These are phyloP conservation scores for Sinosuthora webbiana DNA, from an alignment of 2,113 vertebrate genomes.

Conservation along the genomic window DNA sequence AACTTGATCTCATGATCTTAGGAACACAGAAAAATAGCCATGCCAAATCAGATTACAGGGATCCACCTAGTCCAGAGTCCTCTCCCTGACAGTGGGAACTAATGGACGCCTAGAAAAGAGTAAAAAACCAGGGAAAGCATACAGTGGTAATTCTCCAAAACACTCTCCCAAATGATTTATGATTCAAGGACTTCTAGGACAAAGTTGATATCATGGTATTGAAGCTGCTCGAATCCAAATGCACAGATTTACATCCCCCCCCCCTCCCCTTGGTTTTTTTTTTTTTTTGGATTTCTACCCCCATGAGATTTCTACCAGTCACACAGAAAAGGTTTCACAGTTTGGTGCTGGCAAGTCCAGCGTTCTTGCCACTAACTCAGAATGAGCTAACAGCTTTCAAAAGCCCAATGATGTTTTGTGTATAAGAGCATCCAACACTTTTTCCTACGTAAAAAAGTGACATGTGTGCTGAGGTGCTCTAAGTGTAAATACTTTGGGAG, in stretches of 20 bases:
- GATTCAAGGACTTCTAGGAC: conserved; percentile 55
- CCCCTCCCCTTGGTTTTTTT: background rate
- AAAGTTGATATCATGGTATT: background rate
- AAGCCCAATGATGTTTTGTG: conserved; percentile 37
- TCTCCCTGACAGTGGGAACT: conserved; percentile 55
- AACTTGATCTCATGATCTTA: conserved; percentile 56
- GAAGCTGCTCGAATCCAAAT: conserved; percentile 43
- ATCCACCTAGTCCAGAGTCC: conserved; percentile 55
- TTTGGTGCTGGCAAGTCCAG: conserved; percentile 59
- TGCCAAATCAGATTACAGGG: conserved; percentile 67
- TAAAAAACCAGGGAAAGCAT: conserved; percentile 46
- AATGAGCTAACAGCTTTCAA: conserved; percentile 51
- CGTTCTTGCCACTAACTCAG: conserved; percentile 47
- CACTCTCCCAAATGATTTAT: conserved; percentile 43
- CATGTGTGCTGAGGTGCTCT: conserved; percentile 61
- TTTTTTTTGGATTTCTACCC: conserved; percentile 33
- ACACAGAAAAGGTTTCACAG: conserved; percentile 50
- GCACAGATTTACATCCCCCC: conserved; percentile 29
- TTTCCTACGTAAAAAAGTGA: conserved; percentile 47
- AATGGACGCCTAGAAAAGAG: conserved; percentile 34
- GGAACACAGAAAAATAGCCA: conserved; percentile 68
- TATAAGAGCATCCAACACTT: conserved; percentile 62
- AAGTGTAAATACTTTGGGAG: conserved; percentile 27
- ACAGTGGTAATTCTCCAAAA: conserved; percentile 49
- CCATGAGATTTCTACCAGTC: conserved; percentile 26